Evolutionary conservation across 2,888 invertebrate genomes (phyloP).

Genomic region (Aphodius sticticus): DNA sequence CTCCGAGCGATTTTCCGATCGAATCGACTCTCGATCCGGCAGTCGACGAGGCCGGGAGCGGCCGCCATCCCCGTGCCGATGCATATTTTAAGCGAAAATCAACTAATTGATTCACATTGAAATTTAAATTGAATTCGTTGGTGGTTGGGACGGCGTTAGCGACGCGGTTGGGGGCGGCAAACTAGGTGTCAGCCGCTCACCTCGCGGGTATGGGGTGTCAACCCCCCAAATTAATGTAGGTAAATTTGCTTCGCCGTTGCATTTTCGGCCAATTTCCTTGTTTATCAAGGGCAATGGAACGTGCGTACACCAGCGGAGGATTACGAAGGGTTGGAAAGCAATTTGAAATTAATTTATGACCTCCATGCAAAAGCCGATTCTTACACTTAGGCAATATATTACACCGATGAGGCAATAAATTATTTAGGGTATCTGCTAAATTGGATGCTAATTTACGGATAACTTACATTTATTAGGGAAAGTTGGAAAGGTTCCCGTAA

Average conservation of each 20-base stretch:
- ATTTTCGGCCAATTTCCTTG: slow-evolving; percentile 47
- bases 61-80: slow-evolving; percentile 9
- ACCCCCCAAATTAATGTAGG: slow-evolving; percentile 47
- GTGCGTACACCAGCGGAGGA: slow-evolving; percentile 32
- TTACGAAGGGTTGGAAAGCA: slow-evolving; percentile 39
- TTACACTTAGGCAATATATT: neutral
- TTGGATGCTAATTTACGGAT: neutral
- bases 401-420: neutral
- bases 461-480: neutral
- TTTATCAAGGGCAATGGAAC: slow-evolving; percentile 41
- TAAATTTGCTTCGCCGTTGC: slow-evolving; percentile 47
- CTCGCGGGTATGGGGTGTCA: slow-evolving; percentile 24
- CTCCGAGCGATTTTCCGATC: slow-evolving; percentile 22
- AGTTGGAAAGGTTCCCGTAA: no score
- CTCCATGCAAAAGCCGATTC: neutral
- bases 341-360: slow-evolving; percentile 41
- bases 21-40: slow-evolving; percentile 7
- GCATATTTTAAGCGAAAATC: slow-evolving; percentile 37
- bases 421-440: neutral
- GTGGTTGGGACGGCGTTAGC: slow-evolving; percentile 28
- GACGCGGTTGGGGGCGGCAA: slow-evolving; percentile 14
- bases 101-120: slow-evolving; percentile 43
- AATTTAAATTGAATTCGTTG: slow-evolving; percentile 45
- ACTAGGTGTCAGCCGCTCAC: slow-evolving; percentile 8
- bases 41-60: neutral